phyloP scores from a whole-genome alignment of 30 jellyfish, hydroid and myxozoan genomes.

The Aurelia coerulea region DNA sequence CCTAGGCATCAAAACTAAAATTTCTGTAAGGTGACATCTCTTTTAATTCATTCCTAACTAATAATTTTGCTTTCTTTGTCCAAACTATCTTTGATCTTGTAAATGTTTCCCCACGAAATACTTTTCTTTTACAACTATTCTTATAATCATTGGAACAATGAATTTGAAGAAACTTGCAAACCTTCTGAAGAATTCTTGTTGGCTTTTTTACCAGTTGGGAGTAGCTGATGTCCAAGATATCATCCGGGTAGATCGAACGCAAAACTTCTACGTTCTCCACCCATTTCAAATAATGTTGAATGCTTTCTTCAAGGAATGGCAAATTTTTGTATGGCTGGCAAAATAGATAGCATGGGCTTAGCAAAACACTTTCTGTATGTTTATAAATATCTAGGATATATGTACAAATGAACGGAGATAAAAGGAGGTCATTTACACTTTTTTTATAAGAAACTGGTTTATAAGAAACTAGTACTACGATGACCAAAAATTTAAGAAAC shows the following conservation, averaged over 20 bases:
- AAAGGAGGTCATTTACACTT: too few species aligned
- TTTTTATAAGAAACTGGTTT: too few species aligned
- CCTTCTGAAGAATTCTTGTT: slow-evolving; percentile 6
- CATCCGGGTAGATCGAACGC: slow-evolving; percentile 37
- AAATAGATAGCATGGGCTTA: background rate
- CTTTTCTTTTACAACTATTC: slow-evolving; percentile 31
- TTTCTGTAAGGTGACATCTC: slow-evolving; percentile 40
- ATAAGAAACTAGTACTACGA: too few species aligned
- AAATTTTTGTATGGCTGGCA: slow-evolving; percentile 21
- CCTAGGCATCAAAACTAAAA: slow-evolving; percentile 20
- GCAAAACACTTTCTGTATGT: background rate
- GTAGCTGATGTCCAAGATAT: slow-evolving; percentile 67
- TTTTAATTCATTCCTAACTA: slow-evolving; percentile 17
- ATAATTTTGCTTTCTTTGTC: slow-evolving; percentile 46
- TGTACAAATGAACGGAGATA: too few species aligned
- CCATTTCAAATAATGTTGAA: slow-evolving; percentile 34
- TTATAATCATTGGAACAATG: slow-evolving; percentile 41
- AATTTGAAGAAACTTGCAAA: slow-evolving; percentile 59
- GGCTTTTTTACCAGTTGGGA: slow-evolving; percentile 62
- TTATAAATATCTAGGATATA: too few species aligned
- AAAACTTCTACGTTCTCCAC: slow-evolving; percentile 39
- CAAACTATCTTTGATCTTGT: slow-evolving; percentile 63
- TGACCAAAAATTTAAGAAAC: too few species aligned
- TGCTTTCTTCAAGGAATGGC: slow-evolving; percentile 5
- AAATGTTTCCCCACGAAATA: slow-evolving; percentile 58